Evolutionary conservation across 2,113 vertebrate species (phyloP).

Genomic region (Apaloderma vittatum): DNA sequence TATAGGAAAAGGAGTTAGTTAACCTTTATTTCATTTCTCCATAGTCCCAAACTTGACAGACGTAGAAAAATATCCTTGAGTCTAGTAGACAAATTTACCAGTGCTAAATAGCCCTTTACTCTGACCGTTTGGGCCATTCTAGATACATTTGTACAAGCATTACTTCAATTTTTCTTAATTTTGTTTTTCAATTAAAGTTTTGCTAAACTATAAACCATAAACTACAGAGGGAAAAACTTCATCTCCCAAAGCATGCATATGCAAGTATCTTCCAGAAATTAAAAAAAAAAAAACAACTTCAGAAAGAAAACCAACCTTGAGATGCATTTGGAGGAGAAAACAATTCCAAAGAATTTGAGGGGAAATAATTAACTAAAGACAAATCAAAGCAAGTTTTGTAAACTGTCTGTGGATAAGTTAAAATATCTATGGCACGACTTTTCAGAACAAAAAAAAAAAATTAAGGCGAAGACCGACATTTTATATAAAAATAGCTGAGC

Average conservation of each 20-base stretch:
- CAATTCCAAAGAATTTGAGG: background rate
- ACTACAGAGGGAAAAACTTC: slow-evolving; percentile 27
- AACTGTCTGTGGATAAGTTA: slow-evolving; percentile 49
- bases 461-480: slow-evolving; percentile 65
- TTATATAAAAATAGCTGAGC: slow-evolving; percentile 74
- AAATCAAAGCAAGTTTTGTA: slow-evolving; percentile 25
- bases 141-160: slow-evolving; percentile 65
- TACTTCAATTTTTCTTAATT: background rate
- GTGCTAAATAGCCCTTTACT: slow-evolving; percentile 60
- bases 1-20: slow-evolving; percentile 71
- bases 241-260: slow-evolving; percentile 52
- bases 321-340: background rate
- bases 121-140: slow-evolving; percentile 28
- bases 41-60: slow-evolving; percentile 65
- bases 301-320: slow-evolving; percentile 4
- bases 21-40: slow-evolving; percentile 74
- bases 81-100: slow-evolving; percentile 66
- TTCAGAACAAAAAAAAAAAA: slow-evolving; percentile 41
- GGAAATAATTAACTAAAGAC: background rate
- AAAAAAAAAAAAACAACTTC: background rate
- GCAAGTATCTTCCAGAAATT: background rate
- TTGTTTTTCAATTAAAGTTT: slow-evolving; percentile 11
- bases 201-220: slow-evolving; percentile 50
- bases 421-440: slow-evolving; percentile 61
- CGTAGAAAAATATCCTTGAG: slow-evolving; percentile 73